Percentiles rank a stretch among this genome's conserved stretches.
Evolutionary conservation across 2,888 invertebrate genomes (phyloP).

Genomic region (Lithosia quadra): DNA sequence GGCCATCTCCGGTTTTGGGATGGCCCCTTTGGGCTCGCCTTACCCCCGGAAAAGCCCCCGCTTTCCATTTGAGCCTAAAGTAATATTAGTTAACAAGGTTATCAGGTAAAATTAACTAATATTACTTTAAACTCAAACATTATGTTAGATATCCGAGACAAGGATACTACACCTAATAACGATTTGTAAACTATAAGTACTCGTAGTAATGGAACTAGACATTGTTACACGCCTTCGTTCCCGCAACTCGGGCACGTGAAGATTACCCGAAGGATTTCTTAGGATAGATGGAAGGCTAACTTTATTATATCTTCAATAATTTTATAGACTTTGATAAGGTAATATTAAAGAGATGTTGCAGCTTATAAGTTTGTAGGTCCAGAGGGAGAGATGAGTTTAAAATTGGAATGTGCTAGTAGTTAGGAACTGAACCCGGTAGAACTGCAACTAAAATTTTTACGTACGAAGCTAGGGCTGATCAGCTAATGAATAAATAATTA

Average conservation of each 20-base stretch:
- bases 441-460: no score
- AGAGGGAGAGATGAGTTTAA: neutral
- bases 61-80: no score
- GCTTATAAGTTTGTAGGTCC: neutral
- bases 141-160: neutral
- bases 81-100: no score
- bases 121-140: no score
- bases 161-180: neutral
- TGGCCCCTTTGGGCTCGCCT: no score
- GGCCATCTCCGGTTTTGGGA: no score
- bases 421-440: no score
- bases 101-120: no score
- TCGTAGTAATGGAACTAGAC: constrained; percentile 5
- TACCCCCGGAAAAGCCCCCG: no score
- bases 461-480: neutral
- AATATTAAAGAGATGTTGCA: neutral
- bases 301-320: constrained; percentile 38
- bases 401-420: neutral
- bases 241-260: constrained; percentile 21
- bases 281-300: constrained; percentile 26
- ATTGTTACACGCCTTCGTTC: constrained; percentile 10
- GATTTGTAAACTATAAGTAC: neutral
- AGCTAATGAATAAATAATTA: neutral
- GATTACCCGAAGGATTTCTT: constrained; percentile 43
- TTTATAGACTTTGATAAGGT: constrained; percentile 35